These are phyloP conservation scores for Dunckerocampus dactyliophorus DNA, from an alignment of 2,113 vertebrate genomes.

Conservation along the genomic window DNA sequence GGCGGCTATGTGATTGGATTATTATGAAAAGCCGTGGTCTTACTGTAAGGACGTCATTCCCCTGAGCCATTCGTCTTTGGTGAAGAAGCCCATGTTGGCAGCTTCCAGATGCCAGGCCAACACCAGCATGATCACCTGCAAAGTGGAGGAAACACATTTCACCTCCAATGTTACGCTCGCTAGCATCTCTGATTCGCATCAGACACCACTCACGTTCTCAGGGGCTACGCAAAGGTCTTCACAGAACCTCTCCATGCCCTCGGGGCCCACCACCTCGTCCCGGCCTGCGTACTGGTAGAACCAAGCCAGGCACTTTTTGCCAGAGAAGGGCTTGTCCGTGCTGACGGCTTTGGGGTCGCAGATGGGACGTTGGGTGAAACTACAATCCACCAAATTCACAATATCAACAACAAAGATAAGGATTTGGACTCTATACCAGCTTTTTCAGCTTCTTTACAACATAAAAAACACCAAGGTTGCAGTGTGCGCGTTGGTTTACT, in stretches of 20 bases:
- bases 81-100: constrained; percentile 97
- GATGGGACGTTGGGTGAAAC: constrained; percentile 85
- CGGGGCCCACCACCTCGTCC: constrained; percentile 90
- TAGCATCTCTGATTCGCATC: not conserved
- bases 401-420: not conserved
- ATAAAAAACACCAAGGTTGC: not conserved
- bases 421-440: not conserved
- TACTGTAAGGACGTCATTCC: constrained; percentile 96
- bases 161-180: not conserved
- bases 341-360: constrained; percentile 76
- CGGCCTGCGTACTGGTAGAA: constrained; percentile 92
- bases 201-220: constrained; percentile 83
- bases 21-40: constrained; percentile 48
- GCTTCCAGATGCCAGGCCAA: constrained; percentile 96
- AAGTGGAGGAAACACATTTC: not conserved
- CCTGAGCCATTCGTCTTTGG: constrained; percentile 96
- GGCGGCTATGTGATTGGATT: too few relatives aligned
- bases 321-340: constrained; percentile 87
- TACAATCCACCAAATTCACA: constrained; percentile 38
- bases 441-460: too few relatives aligned
- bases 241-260: constrained; percentile 98
- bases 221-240: constrained; percentile 95
- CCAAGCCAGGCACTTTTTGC: constrained; percentile 96
- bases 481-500: too few relatives aligned
- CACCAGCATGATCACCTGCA: constrained; percentile 95